Evolutionary conservation across 2,888 invertebrate genomes (phyloP).

Genomic region (Dasypogon diadema): DNA sequence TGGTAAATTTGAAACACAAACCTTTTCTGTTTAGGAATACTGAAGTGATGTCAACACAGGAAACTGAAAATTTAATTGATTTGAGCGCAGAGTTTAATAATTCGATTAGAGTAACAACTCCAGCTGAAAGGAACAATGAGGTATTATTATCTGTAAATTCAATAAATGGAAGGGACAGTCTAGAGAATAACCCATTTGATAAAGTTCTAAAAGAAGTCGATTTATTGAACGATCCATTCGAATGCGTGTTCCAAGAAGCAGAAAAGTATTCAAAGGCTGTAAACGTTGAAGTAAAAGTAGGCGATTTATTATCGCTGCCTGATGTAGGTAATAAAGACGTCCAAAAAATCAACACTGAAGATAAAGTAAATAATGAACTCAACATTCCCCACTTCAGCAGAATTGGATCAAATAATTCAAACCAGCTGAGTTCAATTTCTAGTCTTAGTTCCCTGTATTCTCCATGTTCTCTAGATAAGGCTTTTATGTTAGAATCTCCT

Average conservation of each 20-base stretch:
- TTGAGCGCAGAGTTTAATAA: background rate
- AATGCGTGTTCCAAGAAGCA: slow-evolving; percentile 33
- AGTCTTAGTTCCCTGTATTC: slow-evolving; percentile 24
- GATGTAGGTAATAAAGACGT: background rate
- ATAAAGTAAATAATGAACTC: slow-evolving; percentile 47
- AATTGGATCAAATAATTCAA: background rate
- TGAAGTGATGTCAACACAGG: background rate
- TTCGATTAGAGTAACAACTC: too few relatives aligned
- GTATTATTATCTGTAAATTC: background rate
- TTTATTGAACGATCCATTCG: slow-evolving; percentile 53
- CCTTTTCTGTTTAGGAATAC: background rate
- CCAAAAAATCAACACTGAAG: background rate
- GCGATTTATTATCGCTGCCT: background rate
- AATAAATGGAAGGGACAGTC: slow-evolving; percentile 1
- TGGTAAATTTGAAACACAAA: background rate
- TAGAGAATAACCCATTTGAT: slow-evolving; percentile 55
- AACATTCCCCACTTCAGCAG: background rate
- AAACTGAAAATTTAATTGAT: background rate
- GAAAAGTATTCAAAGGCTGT: background rate
- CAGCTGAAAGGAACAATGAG: background rate
- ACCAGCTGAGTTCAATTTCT: background rate
- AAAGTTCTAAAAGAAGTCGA: slow-evolving; percentile 22
- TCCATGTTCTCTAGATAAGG: background rate
- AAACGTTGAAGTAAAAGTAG: background rate
- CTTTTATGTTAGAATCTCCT: background rate